Evolutionary conservation across 2,113 vertebrate genomes (phyloP).

Genomic region (Progne subis): DNA sequence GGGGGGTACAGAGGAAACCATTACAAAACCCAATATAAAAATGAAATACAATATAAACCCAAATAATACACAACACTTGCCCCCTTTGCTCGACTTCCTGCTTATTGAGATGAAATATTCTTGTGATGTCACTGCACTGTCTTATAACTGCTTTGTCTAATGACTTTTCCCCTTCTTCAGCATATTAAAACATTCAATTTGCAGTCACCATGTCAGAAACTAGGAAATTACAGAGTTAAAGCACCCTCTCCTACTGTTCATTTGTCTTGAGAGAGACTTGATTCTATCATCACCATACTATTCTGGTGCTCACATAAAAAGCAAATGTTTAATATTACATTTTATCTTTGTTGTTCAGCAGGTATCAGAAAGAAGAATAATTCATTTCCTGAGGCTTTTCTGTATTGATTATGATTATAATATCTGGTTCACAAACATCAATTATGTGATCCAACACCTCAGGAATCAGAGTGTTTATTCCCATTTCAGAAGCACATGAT

Average conservation of each 20-base stretch:
- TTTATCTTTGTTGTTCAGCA: not conserved
- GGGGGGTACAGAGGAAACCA: no score
- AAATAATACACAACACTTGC: no score
- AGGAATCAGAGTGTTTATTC: not conserved
- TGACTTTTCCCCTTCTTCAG: not conserved
- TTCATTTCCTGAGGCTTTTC: not conserved
- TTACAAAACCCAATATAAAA: no score
- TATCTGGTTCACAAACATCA: not conserved
- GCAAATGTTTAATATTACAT: not conserved
- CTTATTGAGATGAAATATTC: not conserved
- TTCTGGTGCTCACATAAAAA: not conserved
- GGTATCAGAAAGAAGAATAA: not conserved
- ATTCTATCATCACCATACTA: not conserved
- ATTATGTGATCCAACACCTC: not conserved
- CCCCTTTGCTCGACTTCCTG: accelerated
- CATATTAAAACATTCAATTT: not conserved
- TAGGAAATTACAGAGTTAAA: not conserved
- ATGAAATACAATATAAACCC: no score
- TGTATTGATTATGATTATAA: not conserved
- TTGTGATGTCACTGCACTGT: not conserved
- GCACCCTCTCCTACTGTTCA: not conserved
- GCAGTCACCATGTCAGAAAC: not conserved
- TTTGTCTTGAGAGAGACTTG: not conserved
- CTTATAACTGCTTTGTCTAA: not conserved
- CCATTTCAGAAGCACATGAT: not conserved